Evolutionary conservation across 2,888 invertebrate species (phyloP), one percentile per base, ranked within the genome.

Genomic region (Cosmopolites sordidus): DNA sequence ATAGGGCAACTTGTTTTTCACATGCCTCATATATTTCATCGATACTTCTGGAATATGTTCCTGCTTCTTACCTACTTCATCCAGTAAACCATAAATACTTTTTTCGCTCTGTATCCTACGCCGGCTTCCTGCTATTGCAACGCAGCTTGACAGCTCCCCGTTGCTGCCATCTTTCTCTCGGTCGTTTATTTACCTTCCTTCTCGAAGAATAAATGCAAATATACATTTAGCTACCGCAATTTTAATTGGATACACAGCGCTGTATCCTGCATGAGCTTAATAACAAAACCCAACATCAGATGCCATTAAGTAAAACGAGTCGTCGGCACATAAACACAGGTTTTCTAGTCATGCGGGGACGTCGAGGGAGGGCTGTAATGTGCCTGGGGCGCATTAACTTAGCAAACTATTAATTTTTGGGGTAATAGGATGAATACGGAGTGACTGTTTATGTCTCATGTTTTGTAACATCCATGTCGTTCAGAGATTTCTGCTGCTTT

Each of bases 231-330:
- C 51, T 37, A 51, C 43, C 40, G 45, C 40, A 48, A 48, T 51
- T 56, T 56, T 56, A 56, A 56, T 56, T 56, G 56, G 45, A 51
- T 14, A 48, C 56, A 33, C 33, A 51, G 51, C 48, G 51, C 51
- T 48, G 27, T 48, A 51, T 56, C 51, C 48, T 51, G 51, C 48
- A 56, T 48, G 45, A 42, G 45, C 48, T 48, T 56, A 56, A 56
- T 56, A 56, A 56, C 42, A 43, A 46, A 55, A 41, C 41, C 45
- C 30, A 48, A 33, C 56, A 43, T 51, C 42, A 51, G 11, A 37
- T 51, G 51, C 51, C 56, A 51, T 51, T 56, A 56, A 56, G 51
- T 48, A 6, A 33, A 45, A 51, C 40, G 29, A 40, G 37, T 51
- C 48, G 48, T 48, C 48, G 48, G 55, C 47, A 51, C 40, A 51